These are phyloP conservation scores for Temnothorax ravouxi DNA, from an alignment of 2,888 invertebrate species.

Conservation along the genomic window DNA sequence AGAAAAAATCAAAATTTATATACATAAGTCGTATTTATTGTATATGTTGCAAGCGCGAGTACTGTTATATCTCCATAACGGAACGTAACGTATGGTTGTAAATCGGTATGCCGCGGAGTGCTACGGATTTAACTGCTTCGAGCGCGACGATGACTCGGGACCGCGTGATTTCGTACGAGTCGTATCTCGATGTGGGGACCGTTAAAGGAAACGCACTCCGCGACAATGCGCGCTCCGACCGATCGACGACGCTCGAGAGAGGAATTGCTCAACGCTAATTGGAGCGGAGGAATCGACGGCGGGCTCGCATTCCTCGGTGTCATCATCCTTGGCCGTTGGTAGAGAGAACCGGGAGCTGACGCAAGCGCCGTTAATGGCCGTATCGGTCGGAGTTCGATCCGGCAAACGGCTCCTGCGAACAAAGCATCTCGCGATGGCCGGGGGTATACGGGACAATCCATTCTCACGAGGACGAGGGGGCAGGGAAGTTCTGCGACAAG, in stretches of 20 bases:
- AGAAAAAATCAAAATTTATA: not conserved
- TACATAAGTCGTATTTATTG: not conserved
- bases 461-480: slow-evolving; percentile 60
- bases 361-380: slow-evolving; percentile 49
- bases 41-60: not conserved
- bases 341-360: slow-evolving; percentile 45
- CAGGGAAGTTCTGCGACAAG: slow-evolving; percentile 40
- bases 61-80: slow-evolving; percentile 43
- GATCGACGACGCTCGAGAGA: slow-evolving; percentile 15
- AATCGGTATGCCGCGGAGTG: not conserved
- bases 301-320: slow-evolving; percentile 38
- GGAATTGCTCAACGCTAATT: slow-evolving; percentile 50
- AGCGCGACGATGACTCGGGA: slow-evolving; percentile 19
- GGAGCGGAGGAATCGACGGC: slow-evolving; percentile 39
- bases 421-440: slow-evolving; percentile 8
- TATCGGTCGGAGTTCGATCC: slow-evolving; percentile 48
- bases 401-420: slow-evolving; percentile 28
- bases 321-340: slow-evolving; percentile 36
- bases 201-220: slow-evolving; percentile 48
- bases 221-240: slow-evolving; percentile 31
- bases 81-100: slow-evolving; percentile 25
- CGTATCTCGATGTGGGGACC: slow-evolving; percentile 38
- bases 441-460: slow-evolving; percentile 53
- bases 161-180: slow-evolving; percentile 30
- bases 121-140: slow-evolving; percentile 40